A percentile compares a stretch with the other conserved stretches of the same genome.
Conservation (phyloP, 2,888 invertebrate species). For the Eustalomyia histrio region DNA sequence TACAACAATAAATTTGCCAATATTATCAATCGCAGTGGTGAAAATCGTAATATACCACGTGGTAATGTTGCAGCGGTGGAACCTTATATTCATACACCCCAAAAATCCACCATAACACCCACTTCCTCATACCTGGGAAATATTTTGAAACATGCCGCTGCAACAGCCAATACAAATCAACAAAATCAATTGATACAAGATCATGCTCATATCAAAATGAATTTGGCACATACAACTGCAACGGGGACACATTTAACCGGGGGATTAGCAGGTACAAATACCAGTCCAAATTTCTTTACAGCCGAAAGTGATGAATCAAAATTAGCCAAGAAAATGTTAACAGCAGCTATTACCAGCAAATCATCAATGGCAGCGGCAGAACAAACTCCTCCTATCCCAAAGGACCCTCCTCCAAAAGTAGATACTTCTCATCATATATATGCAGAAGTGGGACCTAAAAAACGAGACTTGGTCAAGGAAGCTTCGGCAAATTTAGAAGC, state of each 20-base stretch:
- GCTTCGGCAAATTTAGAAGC: constrained; percentile 68
- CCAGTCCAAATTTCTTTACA: constrained; percentile 68
- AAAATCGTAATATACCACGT: constrained; percentile 79
- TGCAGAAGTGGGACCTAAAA: constrained; percentile 76
- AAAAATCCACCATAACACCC: constrained; percentile 80
- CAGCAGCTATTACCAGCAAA: constrained; percentile 67
- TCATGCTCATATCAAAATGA: constrained; percentile 73
- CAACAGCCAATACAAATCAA: constrained; percentile 77
- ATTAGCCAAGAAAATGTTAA: constrained; percentile 78
- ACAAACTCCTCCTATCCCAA: constrained; percentile 67
- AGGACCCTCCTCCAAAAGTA: constrained; percentile 81
- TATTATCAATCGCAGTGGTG: constrained; percentile 71
- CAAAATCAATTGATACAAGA: constrained; percentile 79
- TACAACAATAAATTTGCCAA: constrained; percentile 70
- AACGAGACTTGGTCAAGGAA: constrained; percentile 70
- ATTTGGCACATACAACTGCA: constrained; percentile 64
- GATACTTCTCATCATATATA: constrained; percentile 90
- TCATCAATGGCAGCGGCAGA: constrained; percentile 47
- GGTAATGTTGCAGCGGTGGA: constrained; percentile 93
- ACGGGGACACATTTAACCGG: constrained; percentile 25
- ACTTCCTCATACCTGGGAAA: constrained; percentile 78
- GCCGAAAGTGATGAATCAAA: constrained; percentile 82
- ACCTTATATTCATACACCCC: constrained; percentile 92
- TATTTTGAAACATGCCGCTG: constrained; percentile 76
- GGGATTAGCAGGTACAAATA: constrained; percentile 1